These are phyloP conservation scores for Bradypodion ventrale DNA, from an alignment of 2,797 vertebrate species.

Conservation along the genomic window DNA sequence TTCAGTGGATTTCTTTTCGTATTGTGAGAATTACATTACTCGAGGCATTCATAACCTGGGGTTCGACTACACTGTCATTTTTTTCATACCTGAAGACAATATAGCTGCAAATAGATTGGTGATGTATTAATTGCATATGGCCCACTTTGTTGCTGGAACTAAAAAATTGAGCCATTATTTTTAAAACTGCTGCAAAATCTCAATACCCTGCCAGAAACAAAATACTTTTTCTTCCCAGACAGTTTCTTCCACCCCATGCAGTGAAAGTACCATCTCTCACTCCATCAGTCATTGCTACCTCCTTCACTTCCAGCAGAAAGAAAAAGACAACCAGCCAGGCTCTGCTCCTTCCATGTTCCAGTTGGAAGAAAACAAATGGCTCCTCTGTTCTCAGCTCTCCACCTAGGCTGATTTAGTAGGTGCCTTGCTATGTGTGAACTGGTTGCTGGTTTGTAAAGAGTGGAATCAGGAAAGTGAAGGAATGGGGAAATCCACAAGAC, in stretches of 20 bases:
- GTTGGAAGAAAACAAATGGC: constrained; percentile 24
- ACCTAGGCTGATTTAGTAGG: constrained; percentile 23
- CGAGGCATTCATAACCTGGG: too few relatives aligned
- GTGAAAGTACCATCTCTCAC: not conserved
- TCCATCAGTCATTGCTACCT: not conserved
- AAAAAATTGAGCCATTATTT: not conserved
- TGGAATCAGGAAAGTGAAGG: constrained; percentile 18
- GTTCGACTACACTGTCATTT: too few relatives aligned
- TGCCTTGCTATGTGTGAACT: not conserved
- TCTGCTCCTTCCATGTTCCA: not conserved
- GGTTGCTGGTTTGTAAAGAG: constrained; percentile 6
- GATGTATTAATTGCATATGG: not conserved
- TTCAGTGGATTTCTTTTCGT: too few relatives aligned
- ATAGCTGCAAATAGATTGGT: not conserved
- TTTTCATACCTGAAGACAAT: constrained; percentile 15
- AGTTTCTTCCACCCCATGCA: not conserved
- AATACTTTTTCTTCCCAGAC: not conserved
- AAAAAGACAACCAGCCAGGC: not conserved
- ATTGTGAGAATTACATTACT: too few relatives aligned
- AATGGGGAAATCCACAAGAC: constrained; percentile 15
- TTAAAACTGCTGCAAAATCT: not conserved
- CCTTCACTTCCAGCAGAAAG: constrained; percentile 2
- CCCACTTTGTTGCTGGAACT: constrained; percentile 3
- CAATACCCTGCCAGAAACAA: constrained; percentile 6
- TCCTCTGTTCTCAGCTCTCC: constrained; percentile 3